Conservation (phyloP, 2,797 vertebrate genomes). For the Enteromius argenteus region DNA sequence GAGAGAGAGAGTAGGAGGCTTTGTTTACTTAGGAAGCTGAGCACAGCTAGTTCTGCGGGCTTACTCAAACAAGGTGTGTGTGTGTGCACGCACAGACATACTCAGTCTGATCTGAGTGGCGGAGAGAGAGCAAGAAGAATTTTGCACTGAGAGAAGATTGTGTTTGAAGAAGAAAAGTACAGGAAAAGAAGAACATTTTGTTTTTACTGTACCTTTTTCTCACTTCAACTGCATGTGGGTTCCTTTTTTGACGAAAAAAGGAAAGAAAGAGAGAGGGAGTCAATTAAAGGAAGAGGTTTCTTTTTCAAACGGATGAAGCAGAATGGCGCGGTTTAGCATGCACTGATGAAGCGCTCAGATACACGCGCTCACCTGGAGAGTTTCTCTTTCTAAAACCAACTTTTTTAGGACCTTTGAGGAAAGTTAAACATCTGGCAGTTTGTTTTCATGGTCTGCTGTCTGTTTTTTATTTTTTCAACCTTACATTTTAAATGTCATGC, state of each 20-base stretch:
- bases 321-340: slow-evolving; percentile 19
- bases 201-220: slow-evolving; percentile 61
- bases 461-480: neutral
- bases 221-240: neutral
- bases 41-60: slow-evolving; percentile 69
- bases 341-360: slow-evolving; percentile 14
- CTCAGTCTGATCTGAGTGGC: slow-evolving; percentile 53
- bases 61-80: slow-evolving; percentile 66
- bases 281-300: neutral
- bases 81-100: slow-evolving; percentile 39
- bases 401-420: neutral
- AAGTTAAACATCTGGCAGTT: neutral
- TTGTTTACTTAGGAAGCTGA: slow-evolving; percentile 81
- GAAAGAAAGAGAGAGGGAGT: slow-evolving; percentile 3
- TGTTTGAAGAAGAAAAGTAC: slow-evolving; percentile 58
- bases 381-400: slow-evolving; percentile 42
- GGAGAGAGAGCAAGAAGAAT: slow-evolving; percentile 54
- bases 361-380: slow-evolving; percentile 36
- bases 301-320: slow-evolving; percentile 9
- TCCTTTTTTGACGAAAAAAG: slow-evolving; percentile 5
- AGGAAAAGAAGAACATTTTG: slow-evolving; percentile 65
- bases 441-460: neutral
- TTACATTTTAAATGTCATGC: slow-evolving; percentile 11
- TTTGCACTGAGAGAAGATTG: slow-evolving; percentile 52
- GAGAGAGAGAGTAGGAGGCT: slow-evolving; percentile 72